Percentiles rank a stretch among this genome's conserved stretches.
Conservation (phyloP, 2,113 vertebrate species). For the Rhineura floridana region DNA sequence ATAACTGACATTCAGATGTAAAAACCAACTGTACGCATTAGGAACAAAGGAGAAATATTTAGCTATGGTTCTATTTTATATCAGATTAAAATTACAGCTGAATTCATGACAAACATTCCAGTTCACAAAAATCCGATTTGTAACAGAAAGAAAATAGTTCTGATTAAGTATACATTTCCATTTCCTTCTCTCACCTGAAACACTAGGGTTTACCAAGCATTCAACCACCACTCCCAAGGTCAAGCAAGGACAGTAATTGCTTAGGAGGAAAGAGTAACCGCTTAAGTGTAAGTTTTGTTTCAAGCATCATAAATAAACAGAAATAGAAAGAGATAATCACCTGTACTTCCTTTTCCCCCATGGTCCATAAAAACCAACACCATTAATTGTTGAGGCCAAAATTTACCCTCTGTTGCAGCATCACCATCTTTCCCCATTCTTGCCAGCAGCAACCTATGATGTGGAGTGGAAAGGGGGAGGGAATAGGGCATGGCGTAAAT, state of each 20-base stretch:
- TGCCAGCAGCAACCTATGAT: neutral
- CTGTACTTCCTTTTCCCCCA: neutral
- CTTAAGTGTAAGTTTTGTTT: neutral
- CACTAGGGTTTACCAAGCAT: neutral
- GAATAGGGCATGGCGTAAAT: neutral
- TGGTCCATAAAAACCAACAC: neutral
- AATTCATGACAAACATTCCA: conserved; percentile 29
- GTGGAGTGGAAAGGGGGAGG: too few species aligned
- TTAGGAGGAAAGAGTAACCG: neutral
- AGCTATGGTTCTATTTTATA: neutral
- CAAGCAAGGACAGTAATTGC: neutral
- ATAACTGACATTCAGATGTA: neutral
- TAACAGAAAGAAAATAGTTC: neutral
- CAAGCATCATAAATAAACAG: neutral
- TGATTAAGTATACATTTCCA: neutral
- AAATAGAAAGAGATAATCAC: neutral
- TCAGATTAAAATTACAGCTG: conserved; percentile 45
- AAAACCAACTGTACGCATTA: conserved; percentile 30
- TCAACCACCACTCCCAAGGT: neutral
- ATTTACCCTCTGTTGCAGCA: neutral
- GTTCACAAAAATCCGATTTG: conserved; percentile 35
- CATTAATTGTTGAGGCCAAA: neutral
- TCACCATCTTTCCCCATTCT: neutral
- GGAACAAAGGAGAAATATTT: neutral
- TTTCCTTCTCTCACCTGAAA: neutral